Conservation (phyloP, 2,888 invertebrate genomes). For the Desoria tigrina region DNA sequence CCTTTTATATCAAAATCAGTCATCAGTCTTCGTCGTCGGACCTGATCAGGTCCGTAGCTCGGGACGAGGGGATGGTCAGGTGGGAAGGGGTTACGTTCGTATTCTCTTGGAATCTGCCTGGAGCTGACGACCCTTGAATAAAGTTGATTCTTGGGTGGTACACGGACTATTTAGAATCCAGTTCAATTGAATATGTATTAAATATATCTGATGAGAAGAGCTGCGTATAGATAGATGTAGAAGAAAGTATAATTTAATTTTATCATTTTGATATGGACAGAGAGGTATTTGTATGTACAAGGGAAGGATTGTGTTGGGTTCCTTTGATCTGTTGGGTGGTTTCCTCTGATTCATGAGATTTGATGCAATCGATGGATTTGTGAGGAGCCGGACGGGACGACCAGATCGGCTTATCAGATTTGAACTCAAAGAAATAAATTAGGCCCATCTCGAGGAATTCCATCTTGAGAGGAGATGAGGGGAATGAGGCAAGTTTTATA, state of each 20-base stretch:
- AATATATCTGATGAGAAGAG: too few relatives aligned
- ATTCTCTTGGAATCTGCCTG: background rate
- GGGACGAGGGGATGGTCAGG: background rate
- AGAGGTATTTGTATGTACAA: background rate
- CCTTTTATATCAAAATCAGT: slow-evolving; percentile 2
- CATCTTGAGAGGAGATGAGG: background rate
- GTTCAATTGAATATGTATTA: too few relatives aligned
- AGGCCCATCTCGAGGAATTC: slow-evolving; percentile 4
- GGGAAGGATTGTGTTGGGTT: slow-evolving; percentile 1
- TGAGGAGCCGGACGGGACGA: slow-evolving; percentile 21
- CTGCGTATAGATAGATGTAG: background rate
- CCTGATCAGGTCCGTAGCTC: background rate
- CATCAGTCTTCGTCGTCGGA: slow-evolving; percentile 6
- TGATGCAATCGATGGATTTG: slow-evolving; percentile 44
- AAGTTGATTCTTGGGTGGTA: slow-evolving; percentile 8
- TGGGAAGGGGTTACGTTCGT: too few relatives aligned
- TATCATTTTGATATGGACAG: too few relatives aligned
- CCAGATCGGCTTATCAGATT: background rate
- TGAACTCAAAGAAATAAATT: slow-evolving; percentile 15
- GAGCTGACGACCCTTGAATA: background rate
- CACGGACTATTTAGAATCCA: background rate
- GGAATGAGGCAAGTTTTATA: too few relatives aligned
- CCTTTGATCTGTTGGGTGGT: slow-evolving; percentile 10
- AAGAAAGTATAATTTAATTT: too few relatives aligned
- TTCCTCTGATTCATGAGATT: slow-evolving; percentile 42